Evolutionary conservation across 2,113 vertebrate genomes (phyloP).

Genomic region (Myotis yumanensis): DNA sequence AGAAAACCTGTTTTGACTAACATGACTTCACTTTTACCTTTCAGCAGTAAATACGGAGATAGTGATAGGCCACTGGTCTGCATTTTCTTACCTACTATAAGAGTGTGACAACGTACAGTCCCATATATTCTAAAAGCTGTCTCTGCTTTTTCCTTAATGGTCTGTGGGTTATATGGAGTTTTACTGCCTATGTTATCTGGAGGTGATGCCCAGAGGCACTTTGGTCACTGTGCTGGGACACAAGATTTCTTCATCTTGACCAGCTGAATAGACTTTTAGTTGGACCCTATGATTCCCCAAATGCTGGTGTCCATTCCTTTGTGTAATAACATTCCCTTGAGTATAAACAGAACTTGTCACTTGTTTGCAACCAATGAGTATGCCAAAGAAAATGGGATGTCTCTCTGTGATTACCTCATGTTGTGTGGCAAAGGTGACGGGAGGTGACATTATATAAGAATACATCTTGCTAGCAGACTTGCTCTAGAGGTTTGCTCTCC

Average conservation of each 20-base stretch:
- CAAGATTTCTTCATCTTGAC: not conserved
- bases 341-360: not conserved
- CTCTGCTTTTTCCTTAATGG: not conserved
- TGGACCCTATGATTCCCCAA: not conserved
- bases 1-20: not conserved
- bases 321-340: not conserved
- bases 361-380: not conserved
- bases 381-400: not conserved
- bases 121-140: not conserved
- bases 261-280: not conserved
- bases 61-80: not conserved
- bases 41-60: not conserved
- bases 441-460: not conserved
- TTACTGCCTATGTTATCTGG: not conserved
- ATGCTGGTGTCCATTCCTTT: not conserved
- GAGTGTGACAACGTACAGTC: not conserved
- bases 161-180: not conserved
- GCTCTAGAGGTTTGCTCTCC: not conserved
- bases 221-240: not conserved
- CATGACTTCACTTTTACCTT: constrained; percentile 9
- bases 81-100: not conserved
- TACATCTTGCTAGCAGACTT: not conserved
- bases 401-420: not conserved
- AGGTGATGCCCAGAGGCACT: not conserved
- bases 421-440: not conserved